Evolutionary conservation across 1,140 invertebrate species (phyloP), one percentile per base, ranked within the genome.

Genomic region (Drosophila suzukii): DNA sequence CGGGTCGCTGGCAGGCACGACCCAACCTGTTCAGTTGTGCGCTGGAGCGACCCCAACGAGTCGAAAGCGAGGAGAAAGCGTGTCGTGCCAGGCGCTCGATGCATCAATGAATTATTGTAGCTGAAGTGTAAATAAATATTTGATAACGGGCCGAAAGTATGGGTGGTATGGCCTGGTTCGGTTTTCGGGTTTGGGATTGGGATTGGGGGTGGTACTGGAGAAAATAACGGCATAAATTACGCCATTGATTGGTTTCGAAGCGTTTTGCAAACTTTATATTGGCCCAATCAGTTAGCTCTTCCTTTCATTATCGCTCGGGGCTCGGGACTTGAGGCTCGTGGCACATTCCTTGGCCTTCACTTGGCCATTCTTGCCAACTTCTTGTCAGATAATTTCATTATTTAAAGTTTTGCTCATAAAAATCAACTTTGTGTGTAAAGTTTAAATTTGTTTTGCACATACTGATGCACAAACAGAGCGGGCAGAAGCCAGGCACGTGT

Each of bases 361-460:
- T 32, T 8, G 30, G 30, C 30, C 30, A 8, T 75, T 79, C 75
- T 83, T 51, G 59, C 66, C 79, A 89, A 86, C 79, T 86, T 88
- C 75, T 88, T 88, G 67, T 89, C 80, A 86, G 83, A 88, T 88
- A 88, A 88, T 88, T 89, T 83, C 83, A 83, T 88, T 88, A 89
- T 88, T 80, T 88, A 89, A 88, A 88, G 79, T 88, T 88, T 89
- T 74, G 47, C 84, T 83, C 84, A 89, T 88, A 88, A 88, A 89
- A 89, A 88, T 83, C 78, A 89, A 88, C 84, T 89, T 88, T 88
- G 84, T 79, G 84, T 82, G 83, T 88, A 88, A 88, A 88, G 84
- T 89, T 88, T 83, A 88, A 88, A 88, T 88, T 88, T 83, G 84
- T 88, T 88, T 88, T 89, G 76, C 83, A 89, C 80, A 88, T 70